phyloP scores from a whole-genome alignment of 1,140 invertebrate genomes.

The Araneus ventricosus region DNA sequence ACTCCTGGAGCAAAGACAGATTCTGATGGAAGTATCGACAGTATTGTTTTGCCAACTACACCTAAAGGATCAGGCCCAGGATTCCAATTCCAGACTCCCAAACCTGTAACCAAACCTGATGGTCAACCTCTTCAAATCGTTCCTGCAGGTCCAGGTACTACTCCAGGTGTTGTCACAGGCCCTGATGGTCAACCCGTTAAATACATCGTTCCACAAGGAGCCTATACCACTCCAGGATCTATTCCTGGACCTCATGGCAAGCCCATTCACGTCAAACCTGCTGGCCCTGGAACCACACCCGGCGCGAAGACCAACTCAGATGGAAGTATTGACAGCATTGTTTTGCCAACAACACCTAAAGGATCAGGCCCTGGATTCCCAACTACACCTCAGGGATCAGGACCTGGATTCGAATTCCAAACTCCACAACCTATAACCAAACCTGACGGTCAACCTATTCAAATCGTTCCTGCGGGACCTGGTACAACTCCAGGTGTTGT shows the following conservation, averaged over 20 bases:
- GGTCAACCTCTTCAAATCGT: not conserved
- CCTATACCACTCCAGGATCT: slow-evolving; percentile 37
- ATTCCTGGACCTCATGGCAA: slow-evolving; percentile 36
- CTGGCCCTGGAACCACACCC: not conserved
- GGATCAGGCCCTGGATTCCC: slow-evolving; percentile 26
- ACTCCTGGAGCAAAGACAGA: slow-evolving; percentile 11
- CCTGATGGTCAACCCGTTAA: too few species aligned
- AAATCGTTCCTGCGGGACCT: not conserved
- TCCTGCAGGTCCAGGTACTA: not conserved
- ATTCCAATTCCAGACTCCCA: too few species aligned
- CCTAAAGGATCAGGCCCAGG: too few species aligned
- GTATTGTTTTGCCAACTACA: too few species aligned
- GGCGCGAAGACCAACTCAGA: too few species aligned
- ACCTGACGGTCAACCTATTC: not conserved
- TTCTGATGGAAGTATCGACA: too few species aligned
- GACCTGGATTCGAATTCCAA: not conserved
- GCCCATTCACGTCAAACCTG: not conserved
- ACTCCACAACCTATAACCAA: not conserved
- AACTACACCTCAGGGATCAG: not conserved
- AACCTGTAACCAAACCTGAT: too few species aligned
- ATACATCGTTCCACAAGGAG: too few species aligned
- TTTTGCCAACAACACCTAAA: not conserved
- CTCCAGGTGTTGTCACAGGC: slow-evolving; percentile 8
- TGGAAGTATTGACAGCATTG: not conserved
- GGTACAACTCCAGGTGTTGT: not conserved